A percentile compares a stretch with the other conserved stretches of the same genome.
phyloP scores from a whole-genome alignment of 2,888 invertebrate species.

The Agapostemon virescens region DNA sequence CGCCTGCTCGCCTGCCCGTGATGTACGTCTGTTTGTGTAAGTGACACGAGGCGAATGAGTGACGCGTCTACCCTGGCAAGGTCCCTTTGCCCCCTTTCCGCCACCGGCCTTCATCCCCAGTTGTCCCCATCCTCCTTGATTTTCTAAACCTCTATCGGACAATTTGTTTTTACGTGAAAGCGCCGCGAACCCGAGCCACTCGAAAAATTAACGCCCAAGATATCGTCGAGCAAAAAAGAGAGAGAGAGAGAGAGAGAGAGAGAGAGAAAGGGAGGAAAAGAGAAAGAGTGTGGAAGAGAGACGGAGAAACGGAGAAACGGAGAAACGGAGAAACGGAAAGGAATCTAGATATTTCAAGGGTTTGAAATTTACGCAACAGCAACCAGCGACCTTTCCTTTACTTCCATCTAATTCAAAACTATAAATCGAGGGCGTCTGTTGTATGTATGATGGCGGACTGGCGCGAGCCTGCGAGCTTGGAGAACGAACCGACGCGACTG shows the following conservation, averaged over 20 bases:
- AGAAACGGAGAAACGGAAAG: slow-evolving; percentile 10
- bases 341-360: slow-evolving; percentile 58
- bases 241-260: neutral
- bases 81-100: slow-evolving; percentile 42
- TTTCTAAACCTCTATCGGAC: slow-evolving; percentile 17
- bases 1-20: slow-evolving; percentile 75
- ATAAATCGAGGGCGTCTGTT: slow-evolving; percentile 80
- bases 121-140: slow-evolving; percentile 32
- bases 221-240: neutral
- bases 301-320: neutral
- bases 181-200: neutral
- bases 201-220: slow-evolving; percentile 23
- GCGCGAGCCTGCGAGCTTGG: slow-evolving; percentile 71
- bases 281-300: too few species aligned
- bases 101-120: slow-evolving; percentile 38
- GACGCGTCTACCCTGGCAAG: slow-evolving; percentile 73
- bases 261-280: neutral
- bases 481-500: slow-evolving; percentile 58
- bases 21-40: slow-evolving; percentile 80
- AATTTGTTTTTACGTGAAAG: neutral
- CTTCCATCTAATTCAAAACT: slow-evolving; percentile 79
- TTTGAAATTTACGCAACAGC: slow-evolving; percentile 69
- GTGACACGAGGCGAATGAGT: slow-evolving; percentile 79
- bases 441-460: slow-evolving; percentile 78
- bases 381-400: slow-evolving; percentile 72